Percentiles rank a stretch among this genome's conserved stretches.
Conservation (phyloP, 1,140 invertebrate species). For the Heliconius hewitsoni region DNA sequence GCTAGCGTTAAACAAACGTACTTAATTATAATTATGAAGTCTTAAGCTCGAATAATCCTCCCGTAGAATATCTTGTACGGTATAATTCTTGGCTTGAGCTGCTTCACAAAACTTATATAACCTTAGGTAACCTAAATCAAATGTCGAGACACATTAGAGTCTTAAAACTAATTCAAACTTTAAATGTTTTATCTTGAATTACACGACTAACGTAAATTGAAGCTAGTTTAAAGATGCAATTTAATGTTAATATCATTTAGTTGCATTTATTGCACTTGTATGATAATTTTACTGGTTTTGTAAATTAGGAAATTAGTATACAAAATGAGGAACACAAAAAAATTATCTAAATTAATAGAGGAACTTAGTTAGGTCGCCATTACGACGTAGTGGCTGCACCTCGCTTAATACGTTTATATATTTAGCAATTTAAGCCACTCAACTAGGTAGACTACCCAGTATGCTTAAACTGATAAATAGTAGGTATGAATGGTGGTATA, state of each 20-base stretch:
- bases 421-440: too few species aligned
- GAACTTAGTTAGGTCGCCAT: too few species aligned
- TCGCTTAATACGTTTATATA: too few species aligned
- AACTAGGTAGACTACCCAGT: too few species aligned
- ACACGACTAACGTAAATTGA: not conserved
- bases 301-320: not conserved
- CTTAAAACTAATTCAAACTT: conserved; percentile 33
- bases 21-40: conserved; percentile 10
- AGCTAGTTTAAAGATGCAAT: not conserved
- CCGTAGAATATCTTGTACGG: conserved; percentile 9
- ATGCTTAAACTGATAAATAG: too few species aligned
- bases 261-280: conserved; percentile 10
- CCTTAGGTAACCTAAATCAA: conserved; percentile 33
- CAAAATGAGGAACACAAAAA: too few species aligned
- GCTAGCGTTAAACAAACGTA: not conserved
- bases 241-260: conserved; percentile 8
- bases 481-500: too few species aligned
- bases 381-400: too few species aligned
- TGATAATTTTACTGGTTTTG: not conserved
- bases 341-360: too few species aligned
- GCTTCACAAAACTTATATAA: conserved; percentile 17
- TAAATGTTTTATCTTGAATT: conserved; percentile 13
- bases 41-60: conserved; percentile 8
- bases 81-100: not conserved
- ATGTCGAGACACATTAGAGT: conserved; percentile 29